A percentile compares a stretch with the other conserved stretches of the same genome.
These are phyloP conservation scores for Leptodactylus fuscus DNA, from an alignment of 2,113 vertebrate species.

Conservation along the genomic window DNA sequence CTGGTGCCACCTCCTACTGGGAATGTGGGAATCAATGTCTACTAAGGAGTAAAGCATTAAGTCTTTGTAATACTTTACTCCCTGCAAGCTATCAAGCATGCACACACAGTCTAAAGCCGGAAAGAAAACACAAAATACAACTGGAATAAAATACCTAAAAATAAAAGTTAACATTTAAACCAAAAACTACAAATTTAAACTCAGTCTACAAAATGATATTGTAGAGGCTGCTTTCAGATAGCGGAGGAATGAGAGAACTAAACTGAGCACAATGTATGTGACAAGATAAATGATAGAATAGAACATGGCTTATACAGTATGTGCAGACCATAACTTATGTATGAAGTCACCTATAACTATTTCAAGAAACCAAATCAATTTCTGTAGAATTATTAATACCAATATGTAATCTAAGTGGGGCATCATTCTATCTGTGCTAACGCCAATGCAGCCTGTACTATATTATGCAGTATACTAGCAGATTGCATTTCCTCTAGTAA, in stretches of 20 bases:
- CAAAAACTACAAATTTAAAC: not conserved
- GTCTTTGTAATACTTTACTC: not conserved
- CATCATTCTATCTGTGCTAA: too few species aligned
- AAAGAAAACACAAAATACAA: not conserved
- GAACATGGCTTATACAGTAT: too few species aligned
- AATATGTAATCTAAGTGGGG: too few species aligned
- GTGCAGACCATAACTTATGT: too few species aligned
- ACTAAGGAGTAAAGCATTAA: conserved; percentile 11
- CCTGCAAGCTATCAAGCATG: not conserved
- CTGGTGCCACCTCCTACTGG: conserved; percentile 49
- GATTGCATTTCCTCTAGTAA: too few species aligned
- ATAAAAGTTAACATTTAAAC: not conserved
- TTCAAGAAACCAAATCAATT: not conserved
- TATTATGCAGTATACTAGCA: too few species aligned
- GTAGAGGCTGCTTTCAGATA: not conserved
- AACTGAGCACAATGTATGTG: too few species aligned
- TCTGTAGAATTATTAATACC: not conserved
- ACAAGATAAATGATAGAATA: too few species aligned
- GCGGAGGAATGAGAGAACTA: too few species aligned
- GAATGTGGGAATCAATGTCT: conserved; percentile 38
- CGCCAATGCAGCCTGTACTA: too few species aligned
- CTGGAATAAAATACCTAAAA: not conserved
- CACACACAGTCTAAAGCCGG: not conserved
- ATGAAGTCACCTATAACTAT: not conserved
- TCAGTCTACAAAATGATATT: not conserved